phyloP scores from a whole-genome alignment of 2,888 invertebrate species.

The Helicoverpa assulta region DNA sequence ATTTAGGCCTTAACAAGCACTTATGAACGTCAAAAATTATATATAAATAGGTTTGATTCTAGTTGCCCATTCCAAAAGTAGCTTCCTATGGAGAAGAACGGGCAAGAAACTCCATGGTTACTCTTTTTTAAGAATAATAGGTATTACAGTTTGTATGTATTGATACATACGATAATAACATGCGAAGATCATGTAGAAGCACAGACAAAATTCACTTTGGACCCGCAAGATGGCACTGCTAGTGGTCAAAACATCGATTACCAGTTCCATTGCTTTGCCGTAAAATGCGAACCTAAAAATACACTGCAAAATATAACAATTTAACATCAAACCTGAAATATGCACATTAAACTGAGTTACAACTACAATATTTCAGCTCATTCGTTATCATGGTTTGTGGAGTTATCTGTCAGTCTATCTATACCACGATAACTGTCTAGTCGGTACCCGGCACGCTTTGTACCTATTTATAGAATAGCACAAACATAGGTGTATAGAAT shows the following conservation, averaged over 20 bases:
- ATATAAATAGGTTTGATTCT: too few species aligned
- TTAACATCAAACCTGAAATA: neutral
- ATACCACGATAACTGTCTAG: constrained; percentile 26
- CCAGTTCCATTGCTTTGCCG: too few species aligned
- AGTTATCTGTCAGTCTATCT: constrained; percentile 34
- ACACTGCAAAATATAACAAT: neutral
- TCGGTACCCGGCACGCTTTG: constrained; percentile 50
- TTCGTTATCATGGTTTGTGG: constrained; percentile 36
- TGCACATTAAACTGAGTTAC: constrained; percentile 15
- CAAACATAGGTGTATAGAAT: neutral
- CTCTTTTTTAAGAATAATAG: too few species aligned
- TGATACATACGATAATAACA: too few species aligned
- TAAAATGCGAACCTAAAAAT: neutral
- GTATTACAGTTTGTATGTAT: too few species aligned
- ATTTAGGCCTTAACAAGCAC: too few species aligned
- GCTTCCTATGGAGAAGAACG: too few species aligned
- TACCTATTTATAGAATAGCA: constrained; percentile 38
- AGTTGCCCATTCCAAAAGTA: too few species aligned
- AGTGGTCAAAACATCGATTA: neutral
- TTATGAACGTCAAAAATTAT: too few species aligned
- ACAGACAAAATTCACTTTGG: neutral
- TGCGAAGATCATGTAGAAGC: too few species aligned
- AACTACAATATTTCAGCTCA: constrained; percentile 22
- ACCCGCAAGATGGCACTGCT: neutral
- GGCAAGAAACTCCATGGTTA: too few species aligned